Base-by-base conservation (phyloP, 2,797 vertebrate species). In the Bovichtus variegatus region DNA sequence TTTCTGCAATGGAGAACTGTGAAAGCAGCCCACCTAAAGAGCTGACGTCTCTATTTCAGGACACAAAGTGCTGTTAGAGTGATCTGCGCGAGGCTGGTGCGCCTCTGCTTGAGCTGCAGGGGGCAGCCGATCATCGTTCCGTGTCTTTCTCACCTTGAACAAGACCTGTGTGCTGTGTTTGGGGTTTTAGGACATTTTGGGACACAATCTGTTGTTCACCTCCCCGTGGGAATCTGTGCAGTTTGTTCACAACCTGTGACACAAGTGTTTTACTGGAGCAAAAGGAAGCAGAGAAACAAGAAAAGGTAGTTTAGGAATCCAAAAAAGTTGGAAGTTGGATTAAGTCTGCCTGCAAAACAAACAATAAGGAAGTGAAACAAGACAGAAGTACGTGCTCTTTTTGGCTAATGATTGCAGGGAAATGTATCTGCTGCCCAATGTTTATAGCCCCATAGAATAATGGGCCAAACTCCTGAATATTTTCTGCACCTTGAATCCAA, bases 111-210 rank as follows among this genome's bases (percentile, higher is more conserved):
- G 72, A 43, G 46, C 81, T 84, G 81, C 79, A 89, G 85, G 83
- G 83, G 88, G 85, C 87, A 84, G 81, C 51, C 71, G 11, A 74
- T 78, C 81, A 43, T 74, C 46, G 64, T 6, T 7, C 25, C 46
- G 3, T 21, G 38, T 31, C 23, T 6, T 5, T 9, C 64, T 71
- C 74, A 71, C 75, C 75, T 76, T 74, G n/a, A 78, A 40, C 41
- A 23, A 41, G 7, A 64, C 12, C 3, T 18, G 34, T 43, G 34
- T 43, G 57, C 40, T 51, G n/a, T 38, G 69, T 71, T 68, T 40
- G 29, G 13, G 36, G 44, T 58, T 54, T 63, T 16, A 16, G 25
- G 36, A 44, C 19, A 40, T 51, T n/a, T 51, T 25, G 15, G 27
- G 40, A 18, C 18, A 15, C 29, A 34, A 55, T 46, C 23, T 68